A percentile compares a stretch with the other conserved stretches of the same genome.
These are phyloP conservation scores for Mythimna ferrago DNA, from an alignment of 2,888 invertebrate species.

Conservation along the genomic window DNA sequence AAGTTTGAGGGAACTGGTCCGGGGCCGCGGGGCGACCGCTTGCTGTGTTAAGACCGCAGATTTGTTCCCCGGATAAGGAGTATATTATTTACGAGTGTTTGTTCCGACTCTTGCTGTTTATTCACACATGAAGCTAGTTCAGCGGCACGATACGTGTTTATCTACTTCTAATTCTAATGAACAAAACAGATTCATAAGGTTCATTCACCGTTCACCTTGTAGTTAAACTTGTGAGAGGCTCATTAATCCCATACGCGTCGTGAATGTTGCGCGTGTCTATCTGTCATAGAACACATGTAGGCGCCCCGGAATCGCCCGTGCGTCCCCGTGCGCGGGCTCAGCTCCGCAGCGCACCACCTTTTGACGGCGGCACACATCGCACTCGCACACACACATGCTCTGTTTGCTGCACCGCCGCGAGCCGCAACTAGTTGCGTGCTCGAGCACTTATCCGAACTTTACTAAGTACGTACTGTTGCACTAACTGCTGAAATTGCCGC, in stretches of 20 bases:
- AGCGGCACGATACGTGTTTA: neutral
- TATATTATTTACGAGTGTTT: conserved; percentile 11
- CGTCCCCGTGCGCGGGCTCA: no score
- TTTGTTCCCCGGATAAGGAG: conserved; percentile 9
- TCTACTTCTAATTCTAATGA: neutral
- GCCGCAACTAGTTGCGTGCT: conserved; percentile 4
- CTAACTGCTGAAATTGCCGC: conserved; percentile 1
- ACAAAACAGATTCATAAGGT: neutral
- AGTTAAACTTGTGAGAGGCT: neutral
- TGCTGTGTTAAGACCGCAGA: conserved; percentile 5
- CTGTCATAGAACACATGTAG: neutral
- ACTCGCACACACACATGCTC: neutral
- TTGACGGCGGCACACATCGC: neutral
- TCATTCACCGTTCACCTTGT: neutral
- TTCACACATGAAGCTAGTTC: neutral
- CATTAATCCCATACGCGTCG: neutral
- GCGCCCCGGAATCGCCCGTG: no score
- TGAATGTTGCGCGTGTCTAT: neutral
- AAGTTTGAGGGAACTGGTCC: neutral
- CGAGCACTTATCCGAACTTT: neutral
- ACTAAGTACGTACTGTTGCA: conserved; percentile 9
- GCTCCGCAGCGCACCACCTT: no score
- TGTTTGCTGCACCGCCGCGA: neutral
- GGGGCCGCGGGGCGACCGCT: conserved; percentile 5
- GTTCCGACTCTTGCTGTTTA: neutral